Percentiles rank a stretch among this genome's conserved stretches.
Evolutionary conservation across 2,113 vertebrate genomes (phyloP).

Genomic region (Oriolus oriolus): DNA sequence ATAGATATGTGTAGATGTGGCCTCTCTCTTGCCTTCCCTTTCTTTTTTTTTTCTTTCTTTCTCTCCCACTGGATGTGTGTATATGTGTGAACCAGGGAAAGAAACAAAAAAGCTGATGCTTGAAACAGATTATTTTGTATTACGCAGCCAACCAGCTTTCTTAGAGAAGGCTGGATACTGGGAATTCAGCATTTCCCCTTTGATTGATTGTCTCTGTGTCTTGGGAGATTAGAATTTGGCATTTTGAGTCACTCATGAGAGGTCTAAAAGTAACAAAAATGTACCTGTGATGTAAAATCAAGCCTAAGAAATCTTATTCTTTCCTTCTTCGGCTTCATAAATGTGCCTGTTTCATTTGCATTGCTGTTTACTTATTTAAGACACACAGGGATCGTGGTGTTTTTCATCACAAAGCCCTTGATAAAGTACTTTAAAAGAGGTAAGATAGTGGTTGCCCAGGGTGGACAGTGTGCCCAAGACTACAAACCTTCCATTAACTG

Average conservation of each 20-base stretch:
- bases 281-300: not conserved
- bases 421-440: not conserved
- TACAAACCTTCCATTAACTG: not conserved
- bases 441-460: not conserved
- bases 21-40: not conserved
- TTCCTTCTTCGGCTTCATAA: not conserved
- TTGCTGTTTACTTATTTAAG: not conserved
- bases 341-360: not conserved
- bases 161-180: not conserved
- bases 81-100: not conserved
- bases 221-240: not conserved
- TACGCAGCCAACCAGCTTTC: not conserved
- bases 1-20: not conserved
- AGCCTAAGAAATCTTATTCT: not conserved
- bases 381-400: not conserved
- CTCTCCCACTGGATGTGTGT: not conserved
- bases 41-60: not conserved
- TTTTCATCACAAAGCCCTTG: not conserved
- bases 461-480: not conserved
- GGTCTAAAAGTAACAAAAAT: not conserved
- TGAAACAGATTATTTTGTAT: constrained; percentile 4
- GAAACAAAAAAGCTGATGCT: not conserved
- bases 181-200: constrained; percentile 18
- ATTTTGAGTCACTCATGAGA: not conserved
- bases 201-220: not conserved